Evolutionary conservation across 2,113 vertebrate genomes (phyloP).

Genomic region (Cyprinodon brontotheroides): DNA sequence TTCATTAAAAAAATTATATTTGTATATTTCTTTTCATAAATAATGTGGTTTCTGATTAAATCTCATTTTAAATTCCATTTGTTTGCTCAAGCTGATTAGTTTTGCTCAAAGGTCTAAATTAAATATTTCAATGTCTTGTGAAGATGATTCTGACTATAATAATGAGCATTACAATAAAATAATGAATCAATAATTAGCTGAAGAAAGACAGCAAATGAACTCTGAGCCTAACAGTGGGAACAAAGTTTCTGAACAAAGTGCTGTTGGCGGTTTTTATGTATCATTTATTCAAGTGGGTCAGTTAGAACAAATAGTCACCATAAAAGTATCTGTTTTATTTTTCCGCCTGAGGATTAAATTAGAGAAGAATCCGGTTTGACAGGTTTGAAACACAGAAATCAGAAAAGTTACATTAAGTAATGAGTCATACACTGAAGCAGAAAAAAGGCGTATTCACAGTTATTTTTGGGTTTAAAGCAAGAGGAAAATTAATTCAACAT

Average conservation of each 20-base stretch:
- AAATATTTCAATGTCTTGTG: too few relatives aligned
- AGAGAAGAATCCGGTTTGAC: not conserved
- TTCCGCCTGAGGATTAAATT: not conserved
- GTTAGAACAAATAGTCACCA: not conserved
- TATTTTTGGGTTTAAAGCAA: not conserved
- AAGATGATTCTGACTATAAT: not conserved
- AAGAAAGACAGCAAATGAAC: not conserved
- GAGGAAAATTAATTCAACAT: not conserved
- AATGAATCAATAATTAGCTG: not conserved
- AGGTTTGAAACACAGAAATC: not conserved
- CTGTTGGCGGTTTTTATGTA: too few relatives aligned
- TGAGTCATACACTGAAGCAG: not conserved
- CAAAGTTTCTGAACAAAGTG: not conserved
- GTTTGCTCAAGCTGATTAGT: not conserved
- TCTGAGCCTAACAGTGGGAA: too few relatives aligned
- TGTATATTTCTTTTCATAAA: too few relatives aligned
- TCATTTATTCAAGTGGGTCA: too few relatives aligned
- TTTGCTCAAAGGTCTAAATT: not conserved
- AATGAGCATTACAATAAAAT: not conserved
- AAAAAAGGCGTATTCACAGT: too few relatives aligned
- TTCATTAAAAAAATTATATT: too few relatives aligned
- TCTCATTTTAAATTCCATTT: too few relatives aligned
- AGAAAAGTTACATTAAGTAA: not conserved
- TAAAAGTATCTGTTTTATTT: not conserved
- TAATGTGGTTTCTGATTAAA: too few relatives aligned